Evolutionary conservation across 2,113 vertebrate species (phyloP), one percentile per base, ranked within the genome.

Genomic region (Trogon surrucura): DNA sequence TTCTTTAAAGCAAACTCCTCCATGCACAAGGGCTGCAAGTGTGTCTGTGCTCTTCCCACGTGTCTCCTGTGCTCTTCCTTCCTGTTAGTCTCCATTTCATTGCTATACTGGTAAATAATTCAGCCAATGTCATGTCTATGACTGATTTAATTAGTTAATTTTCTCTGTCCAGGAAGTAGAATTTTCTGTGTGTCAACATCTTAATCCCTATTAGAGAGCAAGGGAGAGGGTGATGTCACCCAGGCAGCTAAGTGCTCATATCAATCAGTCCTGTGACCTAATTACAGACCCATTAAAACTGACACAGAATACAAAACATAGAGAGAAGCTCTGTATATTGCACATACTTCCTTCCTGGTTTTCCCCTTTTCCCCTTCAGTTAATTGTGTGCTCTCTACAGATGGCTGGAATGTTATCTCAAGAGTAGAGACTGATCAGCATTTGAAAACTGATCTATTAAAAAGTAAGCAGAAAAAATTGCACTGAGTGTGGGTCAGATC

Each of bases 251-350:
- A 95, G 79, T 80, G 81, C 87, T 88, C 65, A 50, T 91, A 93
- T 58, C 84, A 87, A 61, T 91, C 94, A 81, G 34, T 50, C 17
- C 58, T 54, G 25, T 58, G 74, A 93, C 87, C 94, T 94, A 92
- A 88, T 89, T 95, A 94, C 36, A 91, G 44, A 58, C 17, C 78
- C 79, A 95, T 93, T 96, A 95, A 96, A 93, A 83, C 4, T 93
- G 89, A 91, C 89, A 92, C 4, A 82, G 58, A 79, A 93, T 91
- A 88, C 78, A 57, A 65, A 71, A 53, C 6, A 41, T 0, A n/a
- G 16, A 74, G 51, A 77, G 25, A 23, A 38, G 30, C 15, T 72
- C 36, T 53, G 14, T 45, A 23, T 70, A 57, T 64, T 32, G 29
- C 26, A 44, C 14, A 1, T 44, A 69, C 48, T 89, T 89, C 74